A percentile compares a stretch with the other conserved stretches of the same genome.
These are phyloP conservation scores for Euura lappo DNA, from an alignment of 1,140 invertebrate genomes.

Conservation along the genomic window DNA sequence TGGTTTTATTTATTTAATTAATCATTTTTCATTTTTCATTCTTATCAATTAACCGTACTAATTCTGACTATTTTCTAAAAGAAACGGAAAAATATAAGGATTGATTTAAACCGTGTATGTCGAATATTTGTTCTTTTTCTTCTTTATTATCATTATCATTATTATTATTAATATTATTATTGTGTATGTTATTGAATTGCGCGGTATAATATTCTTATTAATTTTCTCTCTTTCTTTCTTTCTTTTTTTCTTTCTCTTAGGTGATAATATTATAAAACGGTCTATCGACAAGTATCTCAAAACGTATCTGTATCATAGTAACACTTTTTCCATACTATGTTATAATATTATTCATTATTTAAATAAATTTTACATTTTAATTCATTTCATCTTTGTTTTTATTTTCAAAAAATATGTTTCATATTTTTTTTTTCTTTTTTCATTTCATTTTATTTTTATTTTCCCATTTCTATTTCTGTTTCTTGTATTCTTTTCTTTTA, in stretches of 20 bases:
- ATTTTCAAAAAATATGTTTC: conserved; percentile 1
- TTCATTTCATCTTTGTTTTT: background rate
- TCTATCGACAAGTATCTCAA: background rate
- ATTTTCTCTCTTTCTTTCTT: too few relatives aligned
- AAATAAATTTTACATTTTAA: background rate
- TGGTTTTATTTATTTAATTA: background rate
- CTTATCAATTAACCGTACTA: background rate
- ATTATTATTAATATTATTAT: too few relatives aligned
- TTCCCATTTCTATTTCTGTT: background rate
- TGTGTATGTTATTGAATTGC: too few relatives aligned
- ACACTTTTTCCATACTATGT: background rate
- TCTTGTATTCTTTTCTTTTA: background rate
- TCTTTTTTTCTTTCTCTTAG: background rate
- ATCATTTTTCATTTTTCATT: too few relatives aligned
- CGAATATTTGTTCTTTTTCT: background rate
- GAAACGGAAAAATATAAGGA: background rate
- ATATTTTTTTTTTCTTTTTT: background rate
- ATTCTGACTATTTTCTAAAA: background rate
- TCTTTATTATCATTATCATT: too few relatives aligned
- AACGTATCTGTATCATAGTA: background rate
- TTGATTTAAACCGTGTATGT: background rate
- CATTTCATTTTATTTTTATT: background rate
- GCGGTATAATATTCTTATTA: too few relatives aligned
- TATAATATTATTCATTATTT: background rate
- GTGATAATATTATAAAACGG: background rate